Evolutionary conservation across 2,113 vertebrate genomes (phyloP).

Genomic region (Oryzias melastigma): DNA sequence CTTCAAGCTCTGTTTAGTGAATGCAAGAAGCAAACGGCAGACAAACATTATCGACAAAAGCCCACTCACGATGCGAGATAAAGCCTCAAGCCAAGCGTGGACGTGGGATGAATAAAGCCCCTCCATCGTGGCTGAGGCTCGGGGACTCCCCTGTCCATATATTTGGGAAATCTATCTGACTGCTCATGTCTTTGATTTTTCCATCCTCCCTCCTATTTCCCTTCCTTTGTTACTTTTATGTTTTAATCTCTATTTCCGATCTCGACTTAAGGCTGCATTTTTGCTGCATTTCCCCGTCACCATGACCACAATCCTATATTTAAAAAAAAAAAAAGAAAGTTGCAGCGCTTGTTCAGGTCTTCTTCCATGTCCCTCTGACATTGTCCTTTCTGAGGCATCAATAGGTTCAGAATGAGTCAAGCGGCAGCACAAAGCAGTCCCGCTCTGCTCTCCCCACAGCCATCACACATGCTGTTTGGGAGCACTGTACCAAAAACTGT

Average conservation of each 20-base stretch:
- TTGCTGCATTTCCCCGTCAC: constrained; percentile 13
- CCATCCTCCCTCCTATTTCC: constrained; percentile 10
- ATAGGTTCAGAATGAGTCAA: constrained; percentile 63
- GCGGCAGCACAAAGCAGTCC: constrained; percentile 33
- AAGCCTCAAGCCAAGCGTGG: constrained; percentile 20
- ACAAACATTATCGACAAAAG: constrained; percentile 30
- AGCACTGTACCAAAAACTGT: constrained; percentile 53
- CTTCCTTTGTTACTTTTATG: constrained; percentile 15
- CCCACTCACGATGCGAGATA: constrained; percentile 59
- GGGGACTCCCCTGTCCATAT: constrained; percentile 53
- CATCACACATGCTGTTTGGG: constrained; percentile 51
- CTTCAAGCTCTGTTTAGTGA: constrained; percentile 23
- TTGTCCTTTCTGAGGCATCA: constrained; percentile 51
- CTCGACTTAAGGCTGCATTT: constrained; percentile 2
- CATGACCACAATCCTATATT: constrained; percentile 15
- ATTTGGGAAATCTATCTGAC: constrained; percentile 37
- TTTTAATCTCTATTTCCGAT: constrained; percentile 14
- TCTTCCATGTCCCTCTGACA: constrained; percentile 33
- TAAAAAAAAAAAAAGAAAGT: constrained; percentile 37
- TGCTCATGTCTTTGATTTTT: constrained; percentile 11
- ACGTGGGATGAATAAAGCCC: constrained; percentile 32
- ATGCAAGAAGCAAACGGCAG: neutral
- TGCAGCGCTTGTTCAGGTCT: constrained; percentile 43
- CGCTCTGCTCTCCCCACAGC: constrained; percentile 48
- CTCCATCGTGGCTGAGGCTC: neutral